Conservation (phyloP, 2,797 vertebrate species). For the Phaenicophaeus curvirostris region DNA sequence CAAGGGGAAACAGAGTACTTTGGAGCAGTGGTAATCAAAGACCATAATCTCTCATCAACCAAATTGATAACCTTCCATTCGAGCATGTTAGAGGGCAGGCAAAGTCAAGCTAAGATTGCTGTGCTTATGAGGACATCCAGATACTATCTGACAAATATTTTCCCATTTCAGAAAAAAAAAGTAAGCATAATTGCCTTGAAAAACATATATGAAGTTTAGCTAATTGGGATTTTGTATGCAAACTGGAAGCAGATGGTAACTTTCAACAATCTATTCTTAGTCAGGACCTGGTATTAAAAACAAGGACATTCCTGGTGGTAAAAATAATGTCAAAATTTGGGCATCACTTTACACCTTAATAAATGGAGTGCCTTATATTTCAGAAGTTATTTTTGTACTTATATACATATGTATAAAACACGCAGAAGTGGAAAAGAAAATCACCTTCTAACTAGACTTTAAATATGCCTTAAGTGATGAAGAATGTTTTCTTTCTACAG, state of each 20-base stretch:
- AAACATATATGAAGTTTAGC: constrained; percentile 78
- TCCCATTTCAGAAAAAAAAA: constrained; percentile 68
- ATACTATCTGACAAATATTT: constrained; percentile 73
- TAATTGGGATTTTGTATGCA: constrained; percentile 86
- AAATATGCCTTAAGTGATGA: not conserved
- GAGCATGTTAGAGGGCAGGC: constrained; percentile 74
- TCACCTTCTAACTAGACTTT: not conserved
- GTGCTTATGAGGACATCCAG: constrained; percentile 80
- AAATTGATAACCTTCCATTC: constrained; percentile 73
- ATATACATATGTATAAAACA: not conserved
- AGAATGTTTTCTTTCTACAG: not conserved
- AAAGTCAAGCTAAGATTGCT: constrained; percentile 81
- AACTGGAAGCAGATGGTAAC: constrained; percentile 86
- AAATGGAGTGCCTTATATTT: not conserved
- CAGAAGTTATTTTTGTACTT: not conserved
- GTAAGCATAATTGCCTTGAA: constrained; percentile 74
- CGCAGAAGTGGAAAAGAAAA: not conserved
- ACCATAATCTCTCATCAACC: constrained; percentile 79
- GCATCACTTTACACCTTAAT: constrained; percentile 22
- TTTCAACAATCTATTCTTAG: constrained; percentile 82
- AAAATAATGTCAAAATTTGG: constrained; percentile 1
- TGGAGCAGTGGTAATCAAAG: constrained; percentile 78
- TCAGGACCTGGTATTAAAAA: constrained; percentile 66
- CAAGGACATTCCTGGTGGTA: not conserved
- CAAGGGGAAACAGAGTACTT: constrained; percentile 54